A percentile compares a stretch with the other conserved stretches of the same genome.
Evolutionary conservation across 2,888 invertebrate genomes (phyloP).

Genomic region (Gasteruption jaculator): DNA sequence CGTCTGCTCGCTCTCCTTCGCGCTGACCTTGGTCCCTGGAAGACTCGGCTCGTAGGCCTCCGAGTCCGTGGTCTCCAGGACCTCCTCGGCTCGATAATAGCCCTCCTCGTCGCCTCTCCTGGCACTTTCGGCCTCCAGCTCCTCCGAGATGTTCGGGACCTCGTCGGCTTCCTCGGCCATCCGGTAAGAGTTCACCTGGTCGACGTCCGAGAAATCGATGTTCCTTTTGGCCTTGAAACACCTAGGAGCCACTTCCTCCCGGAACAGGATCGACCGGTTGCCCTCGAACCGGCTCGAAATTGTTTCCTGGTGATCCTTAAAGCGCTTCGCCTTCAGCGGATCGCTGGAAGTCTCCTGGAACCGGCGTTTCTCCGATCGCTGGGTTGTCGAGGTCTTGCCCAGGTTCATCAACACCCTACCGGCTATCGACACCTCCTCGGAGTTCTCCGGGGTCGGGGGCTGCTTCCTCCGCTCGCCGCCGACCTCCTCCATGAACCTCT

Average conservation of each 20-base stretch:
- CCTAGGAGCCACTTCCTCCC: too few species aligned
- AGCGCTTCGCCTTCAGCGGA: slow-evolving; percentile 15
- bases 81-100: slow-evolving; percentile 18
- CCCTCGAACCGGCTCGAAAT: slow-evolving; percentile 19
- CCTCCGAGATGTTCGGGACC: slow-evolving; percentile 10
- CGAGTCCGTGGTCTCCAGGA: slow-evolving; percentile 14
- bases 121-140: slow-evolving; percentile 2
- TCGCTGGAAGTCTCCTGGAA: slow-evolving; percentile 21
- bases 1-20: too few species aligned
- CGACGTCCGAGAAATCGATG: slow-evolving; percentile 23
- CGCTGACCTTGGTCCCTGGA: too few species aligned
- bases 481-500: slow-evolving; percentile 75
- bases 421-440: slow-evolving; percentile 38
- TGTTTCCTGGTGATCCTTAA: slow-evolving; percentile 15
- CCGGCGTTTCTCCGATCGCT: slow-evolving; percentile 7
- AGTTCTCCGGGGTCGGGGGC: slow-evolving; percentile 29
- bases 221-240: slow-evolving; percentile 25
- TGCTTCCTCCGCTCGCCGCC: slow-evolving; percentile 45
- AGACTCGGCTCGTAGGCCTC: slow-evolving; percentile 16
- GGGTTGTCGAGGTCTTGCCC: slow-evolving; percentile 27
- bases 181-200: background rate
- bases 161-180: slow-evolving; percentile 10
- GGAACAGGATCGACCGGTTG: slow-evolving; percentile 20
- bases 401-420: slow-evolving; percentile 34
- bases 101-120: slow-evolving; percentile 10